Conservation (phyloP, 2,113 vertebrate species). For the Rhynchopsitta pachyrhyncha region DNA sequence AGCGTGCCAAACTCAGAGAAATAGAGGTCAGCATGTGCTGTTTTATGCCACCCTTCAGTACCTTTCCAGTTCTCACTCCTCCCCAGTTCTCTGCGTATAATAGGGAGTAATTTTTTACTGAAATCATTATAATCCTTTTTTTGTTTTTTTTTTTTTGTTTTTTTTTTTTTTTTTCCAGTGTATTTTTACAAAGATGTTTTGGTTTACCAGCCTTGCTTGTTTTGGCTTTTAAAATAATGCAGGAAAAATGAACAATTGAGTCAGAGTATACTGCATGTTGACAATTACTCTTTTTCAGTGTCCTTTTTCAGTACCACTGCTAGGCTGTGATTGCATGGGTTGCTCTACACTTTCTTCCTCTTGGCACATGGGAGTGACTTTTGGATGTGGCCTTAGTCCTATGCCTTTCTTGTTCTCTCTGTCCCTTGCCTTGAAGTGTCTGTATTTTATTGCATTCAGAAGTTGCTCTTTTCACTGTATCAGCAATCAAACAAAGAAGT, state of each 20-base stretch:
- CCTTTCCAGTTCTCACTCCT: background rate
- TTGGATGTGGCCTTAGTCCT: background rate
- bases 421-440: background rate
- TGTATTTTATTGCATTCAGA: background rate
- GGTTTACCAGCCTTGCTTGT: background rate
- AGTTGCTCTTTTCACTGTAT: background rate
- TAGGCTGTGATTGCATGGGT: background rate
- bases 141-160: background rate
- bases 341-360: background rate
- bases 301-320: background rate
- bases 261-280: background rate
- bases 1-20: constrained; percentile 93
- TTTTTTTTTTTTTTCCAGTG: background rate
- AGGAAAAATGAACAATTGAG: background rate
- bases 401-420: background rate
- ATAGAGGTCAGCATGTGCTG: constrained; percentile 84
- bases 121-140: background rate
- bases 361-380: background rate
- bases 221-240: background rate
- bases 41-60: background rate
- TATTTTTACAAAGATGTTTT: background rate
- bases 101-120: background rate
- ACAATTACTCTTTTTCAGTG: background rate
- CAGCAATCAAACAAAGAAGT: background rate
- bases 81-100: background rate